These are phyloP conservation scores for Ricordea florida DNA, from an alignment of 92 coral and sea anemone species.

Conservation along the genomic window DNA sequence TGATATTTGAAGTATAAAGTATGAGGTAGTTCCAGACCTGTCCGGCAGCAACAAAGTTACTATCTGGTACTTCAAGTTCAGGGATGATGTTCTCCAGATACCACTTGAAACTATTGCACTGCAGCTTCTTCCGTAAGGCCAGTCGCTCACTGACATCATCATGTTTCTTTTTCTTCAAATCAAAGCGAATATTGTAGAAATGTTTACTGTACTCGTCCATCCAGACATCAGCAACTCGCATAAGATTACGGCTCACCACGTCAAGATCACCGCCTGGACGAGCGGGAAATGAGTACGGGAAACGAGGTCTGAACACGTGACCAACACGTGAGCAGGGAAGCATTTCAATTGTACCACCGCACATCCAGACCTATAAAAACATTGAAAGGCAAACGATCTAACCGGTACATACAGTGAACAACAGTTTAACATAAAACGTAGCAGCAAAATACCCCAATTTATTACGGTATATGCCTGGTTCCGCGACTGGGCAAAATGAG, in stretches of 20 bases:
- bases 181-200: constrained; percentile 95
- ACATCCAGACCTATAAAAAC: constrained; percentile 88
- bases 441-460: neutral
- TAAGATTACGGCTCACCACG: constrained; percentile 95
- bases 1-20: too few species aligned
- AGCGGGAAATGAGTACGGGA: constrained; percentile 98
- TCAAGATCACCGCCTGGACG: constrained; percentile 91
- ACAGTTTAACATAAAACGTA: neutral
- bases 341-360: constrained; percentile 98
- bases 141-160: constrained; percentile 92
- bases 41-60: constrained; percentile 84
- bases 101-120: constrained; percentile 98
- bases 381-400: neutral
- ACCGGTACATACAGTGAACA: neutral
- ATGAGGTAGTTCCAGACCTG: constrained; percentile 91
- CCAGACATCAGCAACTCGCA: constrained; percentile 99
- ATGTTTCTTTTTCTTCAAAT: constrained; percentile 80
- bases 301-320: constrained; percentile 95
- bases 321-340: constrained; percentile 99
- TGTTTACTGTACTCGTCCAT: constrained; percentile 97
- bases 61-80: constrained; percentile 88
- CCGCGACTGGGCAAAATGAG: too few species aligned
- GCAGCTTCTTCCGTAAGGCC: constrained; percentile 75
- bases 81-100: constrained; percentile 88
- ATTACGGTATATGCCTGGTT: neutral